Evolutionary conservation across 2,888 invertebrate species (phyloP).

Genomic region (Ennomos quercinarius): DNA sequence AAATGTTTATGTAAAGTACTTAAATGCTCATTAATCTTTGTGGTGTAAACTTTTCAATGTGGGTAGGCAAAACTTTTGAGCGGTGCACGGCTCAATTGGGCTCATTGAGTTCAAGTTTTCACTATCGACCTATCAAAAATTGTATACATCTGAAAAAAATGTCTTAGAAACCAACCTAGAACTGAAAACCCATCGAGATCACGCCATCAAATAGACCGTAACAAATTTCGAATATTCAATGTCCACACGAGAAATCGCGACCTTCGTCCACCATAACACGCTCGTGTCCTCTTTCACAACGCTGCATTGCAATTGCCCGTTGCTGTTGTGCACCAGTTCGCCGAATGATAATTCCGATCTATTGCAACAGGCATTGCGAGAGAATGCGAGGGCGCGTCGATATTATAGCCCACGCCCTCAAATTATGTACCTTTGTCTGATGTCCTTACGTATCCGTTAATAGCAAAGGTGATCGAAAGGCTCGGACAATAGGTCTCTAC

Average conservation of each 20-base stretch:
- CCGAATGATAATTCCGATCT: conserved; percentile 81
- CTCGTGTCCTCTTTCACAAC: conserved; percentile 74
- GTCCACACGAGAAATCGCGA: conserved; percentile 58
- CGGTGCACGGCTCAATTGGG: too few species aligned
- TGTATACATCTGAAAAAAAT: too few species aligned
- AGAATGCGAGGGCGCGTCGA: conserved; percentile 74
- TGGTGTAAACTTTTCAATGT: too few species aligned
- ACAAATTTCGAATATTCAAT: conserved; percentile 63
- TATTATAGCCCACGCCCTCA: conserved; percentile 73
- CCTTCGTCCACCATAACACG: conserved; percentile 72
- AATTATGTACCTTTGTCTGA: conserved; percentile 75
- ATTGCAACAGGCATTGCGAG: conserved; percentile 74
- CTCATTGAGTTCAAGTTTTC: too few species aligned
- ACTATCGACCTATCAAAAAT: too few species aligned
- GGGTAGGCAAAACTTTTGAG: too few species aligned
- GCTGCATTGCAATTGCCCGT: conserved; percentile 55
- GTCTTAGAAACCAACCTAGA: conserved; percentile 1
- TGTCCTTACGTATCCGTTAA: conserved; percentile 52
- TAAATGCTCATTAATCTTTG: too few species aligned
- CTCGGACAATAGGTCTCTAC: conserved; percentile 37
- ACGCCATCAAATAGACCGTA: conserved; percentile 49
- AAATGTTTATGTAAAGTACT: too few species aligned
- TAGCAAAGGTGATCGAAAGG: conserved; percentile 22
- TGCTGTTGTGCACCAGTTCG: conserved; percentile 80
- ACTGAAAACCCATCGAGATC: conserved; percentile 18